These are phyloP conservation scores for Cetonia aurata DNA, from an alignment of 2,888 invertebrate species.

Conservation along the genomic window DNA sequence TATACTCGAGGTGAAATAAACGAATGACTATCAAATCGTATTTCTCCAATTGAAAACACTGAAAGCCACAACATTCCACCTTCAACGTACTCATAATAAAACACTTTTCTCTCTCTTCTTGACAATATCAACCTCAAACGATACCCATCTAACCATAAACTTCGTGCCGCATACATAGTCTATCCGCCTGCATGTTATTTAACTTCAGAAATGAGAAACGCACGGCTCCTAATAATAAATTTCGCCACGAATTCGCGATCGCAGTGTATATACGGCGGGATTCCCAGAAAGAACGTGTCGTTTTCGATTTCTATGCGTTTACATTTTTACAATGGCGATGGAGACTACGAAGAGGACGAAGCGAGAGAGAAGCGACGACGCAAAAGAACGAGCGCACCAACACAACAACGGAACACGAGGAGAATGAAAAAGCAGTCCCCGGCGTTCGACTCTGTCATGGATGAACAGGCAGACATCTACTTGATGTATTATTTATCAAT, in stretches of 20 bases:
- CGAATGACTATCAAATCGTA: too few species aligned
- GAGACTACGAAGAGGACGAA: constrained; percentile 7
- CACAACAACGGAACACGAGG: constrained; percentile 42
- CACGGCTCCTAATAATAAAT: constrained; percentile 42
- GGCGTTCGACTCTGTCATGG: constrained; percentile 56
- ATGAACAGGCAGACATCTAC: constrained; percentile 57
- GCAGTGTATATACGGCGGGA: constrained; percentile 5
- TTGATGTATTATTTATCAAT: constrained; percentile 65
- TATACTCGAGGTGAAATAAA: too few species aligned
- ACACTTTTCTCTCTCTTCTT: constrained; percentile 13
- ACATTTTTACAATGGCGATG: constrained; percentile 48
- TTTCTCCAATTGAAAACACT: too few species aligned
- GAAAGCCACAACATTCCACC: background rate
- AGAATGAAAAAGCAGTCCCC: constrained; percentile 59
- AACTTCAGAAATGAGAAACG: constrained; percentile 28
- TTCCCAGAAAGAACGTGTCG: constrained; percentile 39
- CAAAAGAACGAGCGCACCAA: constrained; percentile 6
- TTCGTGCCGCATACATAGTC: constrained; percentile 12
- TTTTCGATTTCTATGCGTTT: constrained; percentile 45
- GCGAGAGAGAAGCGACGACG: background rate
- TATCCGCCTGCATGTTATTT: constrained; percentile 13
- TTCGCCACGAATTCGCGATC: constrained; percentile 32
- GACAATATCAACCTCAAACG: constrained; percentile 30
- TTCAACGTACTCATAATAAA: constrained; percentile 14
- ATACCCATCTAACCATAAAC: constrained; percentile 28